Percentiles rank a stretch among this genome's conserved stretches.
Conservation (phyloP, 2,888 invertebrate genomes). For the Charanyca ferruginea region DNA sequence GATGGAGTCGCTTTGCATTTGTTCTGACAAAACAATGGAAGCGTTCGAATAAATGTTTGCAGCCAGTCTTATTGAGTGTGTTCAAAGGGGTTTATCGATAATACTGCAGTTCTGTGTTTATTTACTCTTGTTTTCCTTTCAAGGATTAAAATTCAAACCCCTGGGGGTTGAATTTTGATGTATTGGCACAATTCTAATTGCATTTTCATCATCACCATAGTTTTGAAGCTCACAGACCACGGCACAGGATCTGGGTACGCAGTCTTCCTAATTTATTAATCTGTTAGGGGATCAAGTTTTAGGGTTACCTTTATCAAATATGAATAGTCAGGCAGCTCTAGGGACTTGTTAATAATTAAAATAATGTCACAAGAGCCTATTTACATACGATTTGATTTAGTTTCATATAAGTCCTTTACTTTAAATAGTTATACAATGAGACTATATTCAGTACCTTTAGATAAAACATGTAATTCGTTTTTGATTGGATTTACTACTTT, state of each 20-base stretch:
- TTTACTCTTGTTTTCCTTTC: constrained; percentile 34
- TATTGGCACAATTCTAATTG: constrained; percentile 36
- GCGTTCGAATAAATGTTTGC: constrained; percentile 62
- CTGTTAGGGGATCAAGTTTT: background rate
- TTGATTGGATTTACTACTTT: too few relatives aligned
- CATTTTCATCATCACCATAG: constrained; percentile 23
- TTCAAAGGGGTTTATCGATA: constrained; percentile 47
- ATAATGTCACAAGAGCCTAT: background rate
- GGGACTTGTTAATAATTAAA: background rate
- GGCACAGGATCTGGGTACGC: background rate
- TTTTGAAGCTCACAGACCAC: background rate
- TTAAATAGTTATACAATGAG: too few relatives aligned
- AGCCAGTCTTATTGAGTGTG: constrained; percentile 47
- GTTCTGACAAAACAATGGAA: constrained; percentile 59
- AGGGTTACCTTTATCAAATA: background rate
- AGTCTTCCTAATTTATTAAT: constrained; percentile 21
- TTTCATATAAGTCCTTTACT: background rate
- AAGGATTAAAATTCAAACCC: constrained; percentile 39
- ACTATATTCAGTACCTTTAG: too few relatives aligned
- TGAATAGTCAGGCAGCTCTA: background rate
- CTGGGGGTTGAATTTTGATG: constrained; percentile 14
- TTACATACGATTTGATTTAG: background rate
- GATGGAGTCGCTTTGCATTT: constrained; percentile 52
- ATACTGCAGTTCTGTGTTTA: constrained; percentile 28
- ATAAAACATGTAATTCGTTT: too few relatives aligned